Evolutionary conservation across 1,140 invertebrate species (phyloP).

Genomic region (Pseudobourletiella spinata): DNA sequence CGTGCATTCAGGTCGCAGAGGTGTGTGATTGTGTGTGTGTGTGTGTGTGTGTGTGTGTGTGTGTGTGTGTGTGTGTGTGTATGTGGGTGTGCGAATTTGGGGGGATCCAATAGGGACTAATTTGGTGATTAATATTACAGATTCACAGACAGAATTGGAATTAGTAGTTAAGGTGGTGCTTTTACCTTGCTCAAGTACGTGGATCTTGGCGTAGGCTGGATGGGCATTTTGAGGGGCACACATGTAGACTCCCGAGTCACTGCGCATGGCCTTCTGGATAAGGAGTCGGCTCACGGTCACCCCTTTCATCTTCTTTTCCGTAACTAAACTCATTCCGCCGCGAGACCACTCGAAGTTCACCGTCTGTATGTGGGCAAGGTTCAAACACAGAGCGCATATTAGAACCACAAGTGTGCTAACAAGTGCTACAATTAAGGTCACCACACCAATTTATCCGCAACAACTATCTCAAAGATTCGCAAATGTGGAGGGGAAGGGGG

Average conservation of each 20-base stretch:
- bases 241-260: slow-evolving; percentile 42
- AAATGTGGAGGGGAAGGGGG: too few species aligned
- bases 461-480: too few species aligned
- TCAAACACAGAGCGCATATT: too few species aligned
- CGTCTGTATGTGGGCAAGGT: slow-evolving; percentile 24
- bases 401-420: too few species aligned
- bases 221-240: slow-evolving; percentile 64
- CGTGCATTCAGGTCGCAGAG: background rate
- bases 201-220: slow-evolving; percentile 60
- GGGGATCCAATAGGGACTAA: background rate
- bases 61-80: background rate
- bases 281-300: slow-evolving; percentile 64
- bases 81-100: background rate
- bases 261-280: slow-evolving; percentile 50
- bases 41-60: background rate
- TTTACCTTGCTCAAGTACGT: slow-evolving; percentile 69
- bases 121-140: background rate
- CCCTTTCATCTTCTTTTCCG: slow-evolving; percentile 34
- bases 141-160: background rate
- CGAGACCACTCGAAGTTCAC: slow-evolving; percentile 35
- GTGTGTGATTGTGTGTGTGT: background rate
- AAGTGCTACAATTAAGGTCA: too few species aligned
- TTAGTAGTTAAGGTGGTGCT: background rate
- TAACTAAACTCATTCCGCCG: slow-evolving; percentile 33
- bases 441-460: too few species aligned